Evolutionary conservation across 2,113 vertebrate genomes (phyloP).

Genomic region (Heterotilapia buettikoferi): DNA sequence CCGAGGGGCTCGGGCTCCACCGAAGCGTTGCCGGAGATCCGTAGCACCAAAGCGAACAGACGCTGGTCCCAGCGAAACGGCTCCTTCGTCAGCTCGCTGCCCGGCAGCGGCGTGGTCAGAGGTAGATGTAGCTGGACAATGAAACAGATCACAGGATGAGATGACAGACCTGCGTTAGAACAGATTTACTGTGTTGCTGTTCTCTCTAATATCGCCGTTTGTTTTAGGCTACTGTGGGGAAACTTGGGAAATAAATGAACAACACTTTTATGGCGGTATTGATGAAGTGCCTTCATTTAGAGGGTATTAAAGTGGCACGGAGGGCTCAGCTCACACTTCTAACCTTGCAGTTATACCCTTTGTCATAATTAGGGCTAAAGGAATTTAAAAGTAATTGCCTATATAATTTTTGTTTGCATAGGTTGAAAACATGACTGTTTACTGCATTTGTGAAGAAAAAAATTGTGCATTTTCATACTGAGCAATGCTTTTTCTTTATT

Average conservation of each 20-base stretch:
- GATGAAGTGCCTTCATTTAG: neutral
- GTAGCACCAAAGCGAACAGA: slow-evolving; percentile 86
- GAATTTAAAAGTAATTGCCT: neutral
- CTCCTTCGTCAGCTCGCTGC: slow-evolving; percentile 92
- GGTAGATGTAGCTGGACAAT: slow-evolving; percentile 86
- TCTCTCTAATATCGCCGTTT: neutral
- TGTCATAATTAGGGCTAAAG: neutral
- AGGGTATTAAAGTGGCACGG: neutral
- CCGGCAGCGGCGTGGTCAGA: slow-evolving; percentile 89
- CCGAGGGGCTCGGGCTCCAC: slow-evolving; percentile 82
- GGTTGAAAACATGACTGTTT: neutral
- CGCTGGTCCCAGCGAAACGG: slow-evolving; percentile 96
- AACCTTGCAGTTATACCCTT: neutral
- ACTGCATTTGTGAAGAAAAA: neutral
- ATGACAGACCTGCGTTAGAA: neutral
- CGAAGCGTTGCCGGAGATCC: slow-evolving; percentile 80
- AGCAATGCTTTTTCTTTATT: neutral
- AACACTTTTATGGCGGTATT: neutral
- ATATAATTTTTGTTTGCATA: neutral
- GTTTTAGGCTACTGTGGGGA: neutral
- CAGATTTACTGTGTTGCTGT: neutral
- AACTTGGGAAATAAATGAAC: neutral
- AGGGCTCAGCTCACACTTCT: neutral
- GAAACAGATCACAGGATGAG: neutral
- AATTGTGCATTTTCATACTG: neutral